Evolutionary conservation across 2,888 invertebrate species (phyloP).

Genomic region (Sisyra nigra): DNA sequence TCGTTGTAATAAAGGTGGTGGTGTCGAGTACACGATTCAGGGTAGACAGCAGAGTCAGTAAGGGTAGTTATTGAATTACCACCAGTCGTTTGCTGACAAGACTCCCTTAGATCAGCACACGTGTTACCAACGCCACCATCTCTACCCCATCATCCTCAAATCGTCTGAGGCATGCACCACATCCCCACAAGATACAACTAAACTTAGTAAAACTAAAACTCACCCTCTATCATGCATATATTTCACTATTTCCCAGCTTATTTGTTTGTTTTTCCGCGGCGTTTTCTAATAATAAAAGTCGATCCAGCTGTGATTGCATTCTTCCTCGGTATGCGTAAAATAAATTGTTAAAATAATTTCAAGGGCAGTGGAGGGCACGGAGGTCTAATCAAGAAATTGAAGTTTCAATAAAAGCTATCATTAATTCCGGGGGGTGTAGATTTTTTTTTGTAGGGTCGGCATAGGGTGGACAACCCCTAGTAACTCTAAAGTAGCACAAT

Average conservation of each 20-base stretch:
- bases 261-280: too few species aligned
- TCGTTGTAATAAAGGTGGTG: constrained; percentile 7
- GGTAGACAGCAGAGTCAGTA: constrained; percentile 10
- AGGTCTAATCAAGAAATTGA: constrained; percentile 47
- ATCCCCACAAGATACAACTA: constrained; percentile 1
- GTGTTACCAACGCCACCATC: constrained; percentile 4
- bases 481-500: too few species aligned
- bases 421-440: constrained; percentile 35
- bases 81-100: constrained; percentile 12
- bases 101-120: constrained; percentile 7
- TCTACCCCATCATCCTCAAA: neutral
- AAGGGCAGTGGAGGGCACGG: constrained; percentile 18
- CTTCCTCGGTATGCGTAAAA: constrained; percentile 14
- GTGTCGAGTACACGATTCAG: constrained; percentile 19
- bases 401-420: constrained; percentile 54
- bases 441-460: too few species aligned
- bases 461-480: too few species aligned
- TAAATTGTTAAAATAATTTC: constrained; percentile 26
- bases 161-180: neutral
- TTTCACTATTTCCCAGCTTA: too few species aligned
- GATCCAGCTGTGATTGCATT: too few species aligned
- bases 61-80: constrained; percentile 26
- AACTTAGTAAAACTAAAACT: too few species aligned
- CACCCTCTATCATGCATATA: too few species aligned
- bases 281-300: too few species aligned